Conservation (phyloP, 2,888 invertebrate genomes). For the Lissocephala sabroskyi region DNA sequence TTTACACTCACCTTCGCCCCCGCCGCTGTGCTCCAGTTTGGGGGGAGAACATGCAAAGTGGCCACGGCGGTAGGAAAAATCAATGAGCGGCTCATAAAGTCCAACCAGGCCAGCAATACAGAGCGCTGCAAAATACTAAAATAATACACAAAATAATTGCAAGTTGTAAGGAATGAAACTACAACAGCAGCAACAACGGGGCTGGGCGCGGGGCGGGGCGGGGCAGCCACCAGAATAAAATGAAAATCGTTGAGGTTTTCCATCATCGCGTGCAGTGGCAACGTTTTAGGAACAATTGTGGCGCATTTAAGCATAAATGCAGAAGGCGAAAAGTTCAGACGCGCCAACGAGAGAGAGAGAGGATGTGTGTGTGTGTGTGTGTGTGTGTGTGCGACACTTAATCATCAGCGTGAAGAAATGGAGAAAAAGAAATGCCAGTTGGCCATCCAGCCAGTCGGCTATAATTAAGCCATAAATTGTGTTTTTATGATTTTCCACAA, state of each 20-base stretch:
- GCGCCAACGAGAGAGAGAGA: background rate
- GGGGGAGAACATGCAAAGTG: no score
- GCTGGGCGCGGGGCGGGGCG: no score
- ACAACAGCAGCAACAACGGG: conserved; percentile 11
- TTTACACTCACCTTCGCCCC: no score
- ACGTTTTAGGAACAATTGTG: conserved; percentile 58
- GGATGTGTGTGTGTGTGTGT: conserved; percentile 12
- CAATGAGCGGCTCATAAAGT: no score
- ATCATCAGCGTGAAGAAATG: conserved; percentile 62
- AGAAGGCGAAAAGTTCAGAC: conserved; percentile 49
- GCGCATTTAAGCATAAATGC: conserved; percentile 56
- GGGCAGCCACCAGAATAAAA: conserved; percentile 13
- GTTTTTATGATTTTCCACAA: conserved; percentile 66
- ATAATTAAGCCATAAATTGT: conserved; percentile 68
- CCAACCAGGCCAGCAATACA: no score
- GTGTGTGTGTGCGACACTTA: conserved; percentile 45
- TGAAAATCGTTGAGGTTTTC: conserved; percentile 48
- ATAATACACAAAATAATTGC: conserved; percentile 27
- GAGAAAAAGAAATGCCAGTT: conserved; percentile 45
- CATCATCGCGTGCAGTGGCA: conserved; percentile 56
- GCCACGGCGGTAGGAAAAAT: no score
- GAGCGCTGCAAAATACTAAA: no score
- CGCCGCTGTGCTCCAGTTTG: no score
- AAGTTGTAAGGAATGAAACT: conserved; percentile 20
- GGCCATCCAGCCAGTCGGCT: conserved; percentile 19